These are phyloP conservation scores for Podarcis muralis DNA, from an alignment of 2,113 vertebrate genomes.

Conservation along the genomic window DNA sequence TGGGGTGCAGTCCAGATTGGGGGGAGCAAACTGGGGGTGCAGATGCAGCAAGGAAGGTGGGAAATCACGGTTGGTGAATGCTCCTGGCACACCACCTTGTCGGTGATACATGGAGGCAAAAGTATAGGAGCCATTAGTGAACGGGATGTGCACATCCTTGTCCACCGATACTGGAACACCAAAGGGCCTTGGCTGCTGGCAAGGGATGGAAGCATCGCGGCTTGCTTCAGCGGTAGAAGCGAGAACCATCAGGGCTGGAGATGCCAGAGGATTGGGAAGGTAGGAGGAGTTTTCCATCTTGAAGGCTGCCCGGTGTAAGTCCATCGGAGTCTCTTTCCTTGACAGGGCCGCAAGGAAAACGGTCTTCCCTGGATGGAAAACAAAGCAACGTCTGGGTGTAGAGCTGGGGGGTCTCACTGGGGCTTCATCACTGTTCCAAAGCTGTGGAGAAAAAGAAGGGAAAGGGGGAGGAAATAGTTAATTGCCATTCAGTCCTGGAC, in stretches of 20 bases:
- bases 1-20: slow-evolving; percentile 96
- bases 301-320: slow-evolving; percentile 99
- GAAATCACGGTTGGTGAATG: slow-evolving; percentile 97
- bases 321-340: slow-evolving; percentile 86
- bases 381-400: slow-evolving; percentile 61
- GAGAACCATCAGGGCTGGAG: slow-evolving; percentile 98
- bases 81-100: slow-evolving; percentile 93
- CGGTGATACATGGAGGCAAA: slow-evolving; percentile 99
- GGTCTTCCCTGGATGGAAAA: slow-evolving; percentile 76
- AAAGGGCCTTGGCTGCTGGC: slow-evolving; percentile 95
- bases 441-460: slow-evolving; percentile 70
- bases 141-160: slow-evolving; percentile 98
- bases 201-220: slow-evolving; percentile 95
- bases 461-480: slow-evolving; percentile 57
- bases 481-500: slow-evolving; percentile 61
- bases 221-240: slow-evolving; percentile 97
- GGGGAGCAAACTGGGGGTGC: slow-evolving; percentile 97
- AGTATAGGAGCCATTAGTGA: slow-evolving; percentile 97
- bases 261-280: slow-evolving; percentile 96
- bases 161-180: slow-evolving; percentile 97
- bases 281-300: slow-evolving; percentile 99
- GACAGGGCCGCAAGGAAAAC: slow-evolving; percentile 72
- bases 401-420: slow-evolving; percentile 73
- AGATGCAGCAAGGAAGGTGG: slow-evolving; percentile 97
- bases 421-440: slow-evolving; percentile 70